phyloP scores from a whole-genome alignment of 2,113 vertebrate species.

The Cebidichthys violaceus region DNA sequence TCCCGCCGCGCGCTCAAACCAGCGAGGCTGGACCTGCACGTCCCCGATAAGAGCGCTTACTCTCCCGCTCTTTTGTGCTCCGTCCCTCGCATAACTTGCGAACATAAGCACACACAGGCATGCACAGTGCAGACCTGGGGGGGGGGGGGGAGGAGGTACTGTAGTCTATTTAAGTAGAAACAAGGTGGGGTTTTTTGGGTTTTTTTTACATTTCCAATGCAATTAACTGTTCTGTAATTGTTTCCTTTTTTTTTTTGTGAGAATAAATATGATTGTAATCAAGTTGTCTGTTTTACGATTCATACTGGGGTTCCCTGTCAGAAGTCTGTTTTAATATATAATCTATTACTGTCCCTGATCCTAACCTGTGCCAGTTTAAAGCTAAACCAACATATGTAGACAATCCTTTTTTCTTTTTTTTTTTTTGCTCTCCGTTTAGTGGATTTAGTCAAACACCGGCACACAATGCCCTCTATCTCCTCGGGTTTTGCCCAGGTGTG shows the following conservation, averaged over 20 bases:
- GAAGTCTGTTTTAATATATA: not conserved
- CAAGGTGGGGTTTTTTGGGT: not conserved
- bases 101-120: conserved; percentile 41
- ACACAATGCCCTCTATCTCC: conserved; percentile 44
- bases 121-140: conserved; percentile 12
- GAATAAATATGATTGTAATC: conserved; percentile 60
- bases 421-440: not conserved
- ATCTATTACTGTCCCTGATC: not conserved
- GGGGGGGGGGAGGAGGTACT: conserved; percentile 33
- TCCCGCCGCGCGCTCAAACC: conserved; percentile 50
- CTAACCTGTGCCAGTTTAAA: not conserved
- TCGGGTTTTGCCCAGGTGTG: conserved; percentile 55
- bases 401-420: not conserved
- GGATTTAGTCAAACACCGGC: conserved; percentile 33
- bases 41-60: conserved; percentile 73
- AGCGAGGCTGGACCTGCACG: conserved; percentile 69
- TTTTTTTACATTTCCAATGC: conserved; percentile 15
- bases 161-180: conserved; percentile 61
- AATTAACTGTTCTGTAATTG: conserved; percentile 23
- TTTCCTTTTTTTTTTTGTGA: not conserved
- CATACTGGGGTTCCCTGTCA: not conserved
- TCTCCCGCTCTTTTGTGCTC: conserved; percentile 27
- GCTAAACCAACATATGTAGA: not conserved
- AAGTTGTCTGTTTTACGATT: not conserved
- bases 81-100: conserved; percentile 29